Conservation (phyloP, 2,888 invertebrate genomes). For the Tetanocera ferruginea region DNA sequence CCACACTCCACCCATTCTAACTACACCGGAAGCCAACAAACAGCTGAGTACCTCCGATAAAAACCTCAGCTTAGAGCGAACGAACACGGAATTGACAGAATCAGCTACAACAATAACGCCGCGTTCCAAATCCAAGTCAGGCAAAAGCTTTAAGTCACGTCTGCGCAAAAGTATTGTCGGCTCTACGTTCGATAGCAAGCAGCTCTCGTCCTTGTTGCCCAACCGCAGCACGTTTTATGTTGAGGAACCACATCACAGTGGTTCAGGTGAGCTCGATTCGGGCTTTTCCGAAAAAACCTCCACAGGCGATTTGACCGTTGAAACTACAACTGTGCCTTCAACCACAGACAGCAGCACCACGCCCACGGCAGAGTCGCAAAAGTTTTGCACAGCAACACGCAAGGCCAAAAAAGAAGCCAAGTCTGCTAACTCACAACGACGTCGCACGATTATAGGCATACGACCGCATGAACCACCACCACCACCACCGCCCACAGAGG, state of each 20-base stretch:
- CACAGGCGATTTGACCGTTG: conserved; percentile 57
- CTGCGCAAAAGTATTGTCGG: conserved; percentile 73
- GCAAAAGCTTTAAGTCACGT: conserved; percentile 75
- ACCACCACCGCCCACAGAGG: conserved; percentile 67
- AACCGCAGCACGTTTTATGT: conserved; percentile 81
- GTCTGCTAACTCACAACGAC: conserved; percentile 53
- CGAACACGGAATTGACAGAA: conserved; percentile 48
- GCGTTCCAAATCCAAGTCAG: conserved; percentile 70
- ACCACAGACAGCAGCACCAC: conserved; percentile 26
- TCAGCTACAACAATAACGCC: conserved; percentile 53
- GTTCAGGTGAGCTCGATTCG: conserved; percentile 74
- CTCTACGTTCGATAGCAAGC: conserved; percentile 59
- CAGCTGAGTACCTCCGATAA: conserved; percentile 68
- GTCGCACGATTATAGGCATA: conserved; percentile 65
- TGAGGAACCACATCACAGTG: conserved; percentile 74
- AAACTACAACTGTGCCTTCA: conserved; percentile 47
- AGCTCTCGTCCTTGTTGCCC: conserved; percentile 69
- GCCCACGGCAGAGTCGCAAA: conserved; percentile 54
- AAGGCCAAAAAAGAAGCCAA: conserved; percentile 67
- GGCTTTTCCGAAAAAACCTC: conserved; percentile 71
- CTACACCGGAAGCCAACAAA: conserved; percentile 46
- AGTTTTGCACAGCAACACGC: conserved; percentile 58
- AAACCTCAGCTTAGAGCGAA: conserved; percentile 59
- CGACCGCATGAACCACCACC: conserved; percentile 69
- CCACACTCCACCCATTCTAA: conserved; percentile 52